Conservation (phyloP, 2,113 vertebrate species). For the Mixornis gularis region DNA sequence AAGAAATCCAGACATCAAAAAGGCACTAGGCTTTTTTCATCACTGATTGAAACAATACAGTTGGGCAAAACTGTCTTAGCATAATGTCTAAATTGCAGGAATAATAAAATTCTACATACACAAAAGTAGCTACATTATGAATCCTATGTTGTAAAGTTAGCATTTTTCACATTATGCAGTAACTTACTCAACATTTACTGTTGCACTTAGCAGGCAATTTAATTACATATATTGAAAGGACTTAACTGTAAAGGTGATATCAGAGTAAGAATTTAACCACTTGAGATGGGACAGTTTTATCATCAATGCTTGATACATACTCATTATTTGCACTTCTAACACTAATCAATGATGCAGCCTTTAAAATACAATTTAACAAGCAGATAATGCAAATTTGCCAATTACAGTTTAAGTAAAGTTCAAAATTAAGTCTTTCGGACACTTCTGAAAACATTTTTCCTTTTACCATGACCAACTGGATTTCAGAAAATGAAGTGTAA, state of each 20-base stretch:
- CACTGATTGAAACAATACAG: not conserved
- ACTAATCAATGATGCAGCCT: not conserved
- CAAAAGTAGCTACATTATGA: not conserved
- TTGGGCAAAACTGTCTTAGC: not conserved
- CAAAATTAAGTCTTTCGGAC: not conserved
- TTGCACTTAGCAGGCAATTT: not conserved
- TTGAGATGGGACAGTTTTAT: not conserved
- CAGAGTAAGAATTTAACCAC: not conserved
- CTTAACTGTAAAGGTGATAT: not conserved
- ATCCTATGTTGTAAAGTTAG: not conserved
- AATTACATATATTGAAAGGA: not conserved
- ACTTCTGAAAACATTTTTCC: not conserved
- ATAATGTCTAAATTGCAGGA: not conserved
- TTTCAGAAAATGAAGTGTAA: not conserved
- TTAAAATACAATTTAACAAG: not conserved
- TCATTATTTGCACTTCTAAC: not conserved
- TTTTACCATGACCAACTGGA: not conserved
- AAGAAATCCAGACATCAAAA: not conserved
- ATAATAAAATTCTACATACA: not conserved
- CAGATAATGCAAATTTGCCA: not conserved
- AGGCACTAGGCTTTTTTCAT: not conserved
- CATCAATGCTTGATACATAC: not conserved
- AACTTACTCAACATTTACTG: not conserved
- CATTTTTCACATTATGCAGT: not conserved
- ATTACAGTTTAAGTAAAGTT: not conserved